Conservation (phyloP, 2,797 vertebrate genomes). For the Cercopithecus petaurista region DNA sequence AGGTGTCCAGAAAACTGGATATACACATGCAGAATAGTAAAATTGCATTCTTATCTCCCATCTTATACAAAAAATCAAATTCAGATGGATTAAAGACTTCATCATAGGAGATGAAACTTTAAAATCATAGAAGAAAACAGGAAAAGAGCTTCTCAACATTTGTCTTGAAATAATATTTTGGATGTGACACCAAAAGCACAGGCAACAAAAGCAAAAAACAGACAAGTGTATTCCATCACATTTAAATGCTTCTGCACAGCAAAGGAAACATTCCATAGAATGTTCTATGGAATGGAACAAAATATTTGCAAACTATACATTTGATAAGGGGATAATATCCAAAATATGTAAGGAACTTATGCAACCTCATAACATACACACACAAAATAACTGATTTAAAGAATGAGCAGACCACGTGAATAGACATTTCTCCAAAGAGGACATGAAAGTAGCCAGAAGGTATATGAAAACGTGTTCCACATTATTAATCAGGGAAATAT, state of each 20-base stretch:
- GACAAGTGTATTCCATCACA: neutral
- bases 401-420: neutral
- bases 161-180: neutral
- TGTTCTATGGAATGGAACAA: neutral
- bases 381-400: neutral
- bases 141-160: neutral
- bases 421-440: neutral
- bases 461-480: neutral
- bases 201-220: neutral
- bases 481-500: neutral
- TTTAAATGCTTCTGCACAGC: neutral
- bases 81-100: neutral
- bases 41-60: neutral
- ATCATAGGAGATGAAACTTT: neutral
- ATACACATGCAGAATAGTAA: neutral
- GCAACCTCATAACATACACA: neutral
- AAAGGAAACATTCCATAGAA: neutral
- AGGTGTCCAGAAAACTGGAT: neutral
- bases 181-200: neutral
- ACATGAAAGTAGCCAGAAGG: neutral
- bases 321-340: neutral
- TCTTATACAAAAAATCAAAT: neutral
- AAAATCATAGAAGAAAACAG: neutral
- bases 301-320: neutral
- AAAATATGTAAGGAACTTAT: neutral